These are phyloP conservation scores for Caenorhabditis sp. DNA, from an alignment of 2,888 invertebrate genomes.

Conservation along the genomic window DNA sequence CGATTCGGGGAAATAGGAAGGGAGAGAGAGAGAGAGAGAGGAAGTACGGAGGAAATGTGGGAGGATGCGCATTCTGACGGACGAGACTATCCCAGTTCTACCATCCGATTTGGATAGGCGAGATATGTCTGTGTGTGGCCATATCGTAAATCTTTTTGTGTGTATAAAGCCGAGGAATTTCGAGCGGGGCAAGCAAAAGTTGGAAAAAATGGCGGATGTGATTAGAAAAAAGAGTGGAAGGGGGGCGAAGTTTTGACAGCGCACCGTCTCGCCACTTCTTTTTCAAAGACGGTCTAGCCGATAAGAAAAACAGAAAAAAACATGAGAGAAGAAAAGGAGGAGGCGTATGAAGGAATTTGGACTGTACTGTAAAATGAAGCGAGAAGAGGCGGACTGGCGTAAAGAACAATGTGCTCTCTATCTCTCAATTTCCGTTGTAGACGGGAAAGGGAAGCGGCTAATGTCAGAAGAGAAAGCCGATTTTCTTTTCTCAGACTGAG, in stretches of 20 bases:
- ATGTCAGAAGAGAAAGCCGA: too few relatives aligned
- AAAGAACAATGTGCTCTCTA: conserved; percentile 6
- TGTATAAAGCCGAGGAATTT: conserved; percentile 26
- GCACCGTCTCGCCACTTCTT: conserved; percentile 4
- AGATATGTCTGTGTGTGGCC: conserved; percentile 42
- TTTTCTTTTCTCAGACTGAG: background rate
- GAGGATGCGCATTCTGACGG: conserved; percentile 42
- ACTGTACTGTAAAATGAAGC: conserved; percentile 18
- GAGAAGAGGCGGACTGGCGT: too few relatives aligned
- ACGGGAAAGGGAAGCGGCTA: too few relatives aligned
- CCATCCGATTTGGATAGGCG: conserved; percentile 45
- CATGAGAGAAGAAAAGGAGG: conserved; percentile 6
- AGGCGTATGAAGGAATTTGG: conserved; percentile 1
- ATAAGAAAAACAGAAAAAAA: conserved; percentile 13
- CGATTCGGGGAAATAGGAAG: background rate
- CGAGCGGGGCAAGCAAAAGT: conserved; percentile 8
- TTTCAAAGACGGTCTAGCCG: background rate
- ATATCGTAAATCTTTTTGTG: conserved; percentile 57
- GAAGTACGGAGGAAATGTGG: conserved; percentile 11
- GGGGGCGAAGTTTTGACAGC: conserved; percentile 34
- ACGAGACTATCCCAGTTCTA: conserved; percentile 39
- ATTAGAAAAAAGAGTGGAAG: too few relatives aligned
- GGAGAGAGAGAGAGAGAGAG: conserved; percentile 6
- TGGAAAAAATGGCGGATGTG: conserved; percentile 14
- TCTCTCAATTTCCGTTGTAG: conserved; percentile 6